Percentiles rank a stretch among this genome's conserved stretches.
Evolutionary conservation across 2,797 vertebrate genomes (phyloP).

Genomic region (Cyprinodon diabolis): DNA sequence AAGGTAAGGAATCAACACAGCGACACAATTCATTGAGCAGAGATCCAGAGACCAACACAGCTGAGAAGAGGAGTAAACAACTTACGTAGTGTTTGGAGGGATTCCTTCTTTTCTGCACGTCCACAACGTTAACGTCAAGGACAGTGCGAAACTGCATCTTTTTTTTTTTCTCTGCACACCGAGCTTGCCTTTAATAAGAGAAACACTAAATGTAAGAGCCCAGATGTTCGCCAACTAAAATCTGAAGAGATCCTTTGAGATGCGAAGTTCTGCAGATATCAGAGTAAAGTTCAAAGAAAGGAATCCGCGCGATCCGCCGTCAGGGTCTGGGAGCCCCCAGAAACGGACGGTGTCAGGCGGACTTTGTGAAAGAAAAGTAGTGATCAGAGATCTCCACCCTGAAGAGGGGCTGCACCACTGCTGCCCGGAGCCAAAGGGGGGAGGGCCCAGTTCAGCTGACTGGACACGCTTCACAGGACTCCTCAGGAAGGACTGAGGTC

Average conservation of each 20-base stretch:
- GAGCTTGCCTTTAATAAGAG: conserved; percentile 17
- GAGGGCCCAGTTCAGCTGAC: conserved; percentile 43
- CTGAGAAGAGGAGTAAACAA: conserved; percentile 29
- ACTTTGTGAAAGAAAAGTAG: conserved; percentile 53
- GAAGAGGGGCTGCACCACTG: conserved; percentile 43
- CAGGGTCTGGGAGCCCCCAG: conserved; percentile 33
- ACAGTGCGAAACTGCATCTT: conserved; percentile 88
- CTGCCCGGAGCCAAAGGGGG: conserved; percentile 6
- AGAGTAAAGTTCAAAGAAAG: conserved; percentile 11
- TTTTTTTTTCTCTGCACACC: conserved; percentile 30
- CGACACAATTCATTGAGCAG: background rate
- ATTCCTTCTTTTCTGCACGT: conserved; percentile 92
- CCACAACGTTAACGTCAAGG: conserved; percentile 89
- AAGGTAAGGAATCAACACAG: background rate
- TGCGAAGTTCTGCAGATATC: background rate
- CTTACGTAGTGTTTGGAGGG: conserved; percentile 96
- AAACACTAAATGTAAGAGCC: conserved; percentile 16
- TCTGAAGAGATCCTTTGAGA: background rate
- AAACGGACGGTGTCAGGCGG: conserved; percentile 28
- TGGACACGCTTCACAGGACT: conserved; percentile 18
- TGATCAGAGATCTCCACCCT: conserved; percentile 50
- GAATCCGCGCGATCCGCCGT: background rate
- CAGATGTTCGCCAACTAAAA: conserved; percentile 54
- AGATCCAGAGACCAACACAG: background rate
- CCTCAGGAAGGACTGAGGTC: background rate